Evolutionary conservation across 2,888 invertebrate species (phyloP).

Genomic region (Xestoiulus laeticollis): DNA sequence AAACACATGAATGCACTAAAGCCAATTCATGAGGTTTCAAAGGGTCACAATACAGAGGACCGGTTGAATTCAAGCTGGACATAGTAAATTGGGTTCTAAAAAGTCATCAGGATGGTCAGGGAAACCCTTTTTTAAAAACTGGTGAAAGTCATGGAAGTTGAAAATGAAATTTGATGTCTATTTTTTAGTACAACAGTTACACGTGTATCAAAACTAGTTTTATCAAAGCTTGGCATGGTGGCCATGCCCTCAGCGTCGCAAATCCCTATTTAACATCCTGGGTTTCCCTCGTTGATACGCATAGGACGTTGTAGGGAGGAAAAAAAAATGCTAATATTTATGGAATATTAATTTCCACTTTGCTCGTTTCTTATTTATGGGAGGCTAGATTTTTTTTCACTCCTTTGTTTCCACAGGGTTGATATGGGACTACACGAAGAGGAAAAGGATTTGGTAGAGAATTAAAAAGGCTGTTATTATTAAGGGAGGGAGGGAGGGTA

Average conservation of each 20-base stretch:
- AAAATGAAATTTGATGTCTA: no score
- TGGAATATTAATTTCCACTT: slow-evolving; percentile 26
- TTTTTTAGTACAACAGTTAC: no score
- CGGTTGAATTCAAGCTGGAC: no score
- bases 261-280: not conserved
- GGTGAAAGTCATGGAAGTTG: no score
- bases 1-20: no score
- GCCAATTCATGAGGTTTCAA: no score
- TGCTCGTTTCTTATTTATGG: slow-evolving; percentile 26
- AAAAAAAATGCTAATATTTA: not conserved
- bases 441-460: slow-evolving; percentile 16
- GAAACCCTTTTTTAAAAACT: no score
- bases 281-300: not conserved
- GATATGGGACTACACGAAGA: not conserved
- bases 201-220: not conserved
- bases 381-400: not conserved
- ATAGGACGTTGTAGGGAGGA: not conserved
- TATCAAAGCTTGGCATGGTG: not conserved
- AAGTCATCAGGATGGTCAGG: no score
- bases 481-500: slow-evolving; percentile 15
- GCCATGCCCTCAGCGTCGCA: slow-evolving; percentile 3
- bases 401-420: not conserved
- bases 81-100: no score
- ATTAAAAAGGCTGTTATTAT: slow-evolving; percentile 26
- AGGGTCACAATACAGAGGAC: no score